Evolutionary conservation across 2,888 invertebrate genomes (phyloP).

Genomic region (Sympetrum striolatum): DNA sequence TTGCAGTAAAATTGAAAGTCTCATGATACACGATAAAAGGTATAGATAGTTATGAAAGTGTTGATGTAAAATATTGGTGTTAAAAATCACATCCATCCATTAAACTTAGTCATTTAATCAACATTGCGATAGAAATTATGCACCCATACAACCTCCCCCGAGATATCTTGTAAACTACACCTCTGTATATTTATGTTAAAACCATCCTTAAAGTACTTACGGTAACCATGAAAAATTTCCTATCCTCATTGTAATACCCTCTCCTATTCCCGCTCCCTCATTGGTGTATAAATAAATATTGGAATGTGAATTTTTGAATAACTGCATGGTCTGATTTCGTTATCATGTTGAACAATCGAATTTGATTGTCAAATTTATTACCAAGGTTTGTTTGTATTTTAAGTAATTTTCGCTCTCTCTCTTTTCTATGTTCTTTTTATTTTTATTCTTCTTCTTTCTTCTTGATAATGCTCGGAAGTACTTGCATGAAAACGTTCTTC

Average conservation of each 20-base stretch:
- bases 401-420: slow-evolving; percentile 27
- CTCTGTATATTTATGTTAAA: no score
- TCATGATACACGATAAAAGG: no score
- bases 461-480: neutral
- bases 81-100: no score
- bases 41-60: no score
- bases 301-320: slow-evolving; percentile 39
- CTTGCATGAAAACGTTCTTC: slow-evolving; percentile 18
- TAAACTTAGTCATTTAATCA: no score
- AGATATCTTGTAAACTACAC: no score
- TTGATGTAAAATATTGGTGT: no score
- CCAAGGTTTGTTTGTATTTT: neutral
- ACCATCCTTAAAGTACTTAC: no score
- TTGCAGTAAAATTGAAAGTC: neutral
- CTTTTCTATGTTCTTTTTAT: neutral
- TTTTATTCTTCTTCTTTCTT: neutral
- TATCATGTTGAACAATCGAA: neutral
- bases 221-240: no score
- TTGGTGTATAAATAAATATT: neutral
- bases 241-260: neutral
- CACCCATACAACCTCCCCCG: no score
- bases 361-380: neutral
- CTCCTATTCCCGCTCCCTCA: neutral
- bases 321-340: neutral
- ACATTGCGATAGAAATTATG: no score